A percentile compares a stretch with the other conserved stretches of the same genome.
Evolutionary conservation across 2,797 vertebrate genomes (phyloP).

Genomic region (Sebastes baramenuke): DNA sequence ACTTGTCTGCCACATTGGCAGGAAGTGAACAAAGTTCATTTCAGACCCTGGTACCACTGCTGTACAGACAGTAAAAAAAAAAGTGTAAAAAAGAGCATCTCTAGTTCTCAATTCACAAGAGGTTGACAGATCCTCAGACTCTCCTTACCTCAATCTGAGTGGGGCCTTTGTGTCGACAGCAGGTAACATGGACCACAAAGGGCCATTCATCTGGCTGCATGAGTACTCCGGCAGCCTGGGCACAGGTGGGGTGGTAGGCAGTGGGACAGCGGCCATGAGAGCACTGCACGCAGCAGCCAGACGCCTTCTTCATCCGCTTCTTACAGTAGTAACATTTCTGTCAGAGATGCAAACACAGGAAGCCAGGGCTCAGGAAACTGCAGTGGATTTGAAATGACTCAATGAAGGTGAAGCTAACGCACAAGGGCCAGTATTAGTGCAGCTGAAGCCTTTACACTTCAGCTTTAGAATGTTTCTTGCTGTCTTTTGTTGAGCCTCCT

Average conservation of each 20-base stretch:
- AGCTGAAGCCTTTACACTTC: not conserved
- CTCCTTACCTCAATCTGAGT: conserved; percentile 77
- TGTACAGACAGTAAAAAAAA: not conserved
- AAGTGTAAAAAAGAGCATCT: not conserved
- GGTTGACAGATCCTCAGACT: not conserved
- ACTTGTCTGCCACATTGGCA: too few relatives aligned
- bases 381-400: not conserved
- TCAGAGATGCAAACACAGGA: not conserved
- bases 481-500: too few relatives aligned
- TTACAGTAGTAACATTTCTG: conserved; percentile 98
- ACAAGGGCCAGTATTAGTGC: too few relatives aligned
- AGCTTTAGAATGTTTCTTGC: too few relatives aligned
- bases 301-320: conserved; percentile 89
- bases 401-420: not conserved
- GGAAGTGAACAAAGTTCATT: too few relatives aligned
- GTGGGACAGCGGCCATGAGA: conserved; percentile 95
- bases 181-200: conserved; percentile 94
- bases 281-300: conserved; percentile 95
- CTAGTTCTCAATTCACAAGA: not conserved
- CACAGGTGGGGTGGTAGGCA: conserved; percentile 96
- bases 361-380: not conserved
- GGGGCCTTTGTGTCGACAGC: conserved; percentile 92
- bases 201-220: conserved; percentile 98
- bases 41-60: too few relatives aligned
- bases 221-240: conserved; percentile 91